phyloP scores from a whole-genome alignment of 2,797 vertebrate species.

The Sparus aurata region DNA sequence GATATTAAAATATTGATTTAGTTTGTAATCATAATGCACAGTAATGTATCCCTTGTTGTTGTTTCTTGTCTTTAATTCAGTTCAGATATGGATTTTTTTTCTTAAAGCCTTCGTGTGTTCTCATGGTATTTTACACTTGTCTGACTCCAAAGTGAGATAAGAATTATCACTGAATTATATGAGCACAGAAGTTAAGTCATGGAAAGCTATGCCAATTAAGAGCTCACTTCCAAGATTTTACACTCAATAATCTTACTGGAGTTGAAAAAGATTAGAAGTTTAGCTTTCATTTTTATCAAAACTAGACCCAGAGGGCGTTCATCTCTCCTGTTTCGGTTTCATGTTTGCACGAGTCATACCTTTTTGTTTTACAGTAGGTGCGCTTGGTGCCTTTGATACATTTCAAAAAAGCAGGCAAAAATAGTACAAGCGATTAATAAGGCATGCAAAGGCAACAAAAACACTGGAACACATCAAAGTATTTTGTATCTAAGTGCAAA shows the following conservation, averaged over 20 bases:
- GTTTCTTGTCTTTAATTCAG: constrained; percentile 41
- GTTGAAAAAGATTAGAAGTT: constrained; percentile 63
- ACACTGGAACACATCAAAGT: constrained; percentile 62
- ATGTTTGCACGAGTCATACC: constrained; percentile 43
- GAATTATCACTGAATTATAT: constrained; percentile 65
- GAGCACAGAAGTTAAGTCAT: constrained; percentile 58
- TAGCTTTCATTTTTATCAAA: constrained; percentile 58
- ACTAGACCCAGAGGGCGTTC: constrained; percentile 60
- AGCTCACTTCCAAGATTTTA: constrained; percentile 67
- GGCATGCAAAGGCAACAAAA: constrained; percentile 27
- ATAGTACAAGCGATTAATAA: constrained; percentile 58
- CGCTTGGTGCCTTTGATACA: constrained; percentile 56
- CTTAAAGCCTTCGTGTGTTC: constrained; percentile 41
- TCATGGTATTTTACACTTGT: constrained; percentile 59
- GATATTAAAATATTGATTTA: constrained; percentile 56
- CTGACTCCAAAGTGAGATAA: constrained; percentile 64
- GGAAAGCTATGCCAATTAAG: constrained; percentile 71
- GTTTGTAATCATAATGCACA: constrained; percentile 31
- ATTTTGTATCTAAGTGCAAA: constrained; percentile 51
- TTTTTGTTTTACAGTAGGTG: constrained; percentile 54
- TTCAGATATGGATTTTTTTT: constrained; percentile 45
- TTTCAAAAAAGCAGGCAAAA: constrained; percentile 51
- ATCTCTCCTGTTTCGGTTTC: constrained; percentile 45
- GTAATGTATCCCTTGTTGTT: constrained; percentile 39
- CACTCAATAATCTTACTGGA: constrained; percentile 61